A percentile compares a stretch with the other conserved stretches of the same genome.
Evolutionary conservation across 1,140 invertebrate species (phyloP).

Genomic region (Bilobella aurantiaca): DNA sequence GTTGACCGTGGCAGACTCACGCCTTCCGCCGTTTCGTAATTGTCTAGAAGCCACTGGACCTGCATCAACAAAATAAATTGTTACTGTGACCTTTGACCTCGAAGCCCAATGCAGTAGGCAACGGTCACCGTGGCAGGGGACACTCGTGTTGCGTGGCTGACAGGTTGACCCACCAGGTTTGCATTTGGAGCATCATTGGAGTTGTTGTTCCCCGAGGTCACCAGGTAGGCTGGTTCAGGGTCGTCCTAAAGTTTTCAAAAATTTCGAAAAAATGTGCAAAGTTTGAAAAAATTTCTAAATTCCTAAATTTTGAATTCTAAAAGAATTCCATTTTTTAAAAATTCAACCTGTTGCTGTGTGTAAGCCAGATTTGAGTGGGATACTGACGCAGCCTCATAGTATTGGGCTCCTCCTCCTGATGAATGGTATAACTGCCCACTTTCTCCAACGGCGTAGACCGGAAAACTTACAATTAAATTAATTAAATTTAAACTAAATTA

Average conservation of each 20-base stretch:
- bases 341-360: background rate
- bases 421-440: background rate
- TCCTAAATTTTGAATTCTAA: too few species aligned
- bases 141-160: background rate
- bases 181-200: background rate
- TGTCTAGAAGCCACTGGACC: constrained; percentile 95
- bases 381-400: background rate
- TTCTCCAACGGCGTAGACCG: background rate
- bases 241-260: background rate
- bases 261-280: too few species aligned
- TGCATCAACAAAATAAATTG: constrained; percentile 39
- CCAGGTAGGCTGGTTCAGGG: background rate
- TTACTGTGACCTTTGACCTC: background rate
- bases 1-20: constrained; percentile 92
- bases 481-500: too few species aligned
- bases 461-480: too few species aligned
- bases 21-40: constrained; percentile 96
- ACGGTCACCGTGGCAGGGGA: background rate
- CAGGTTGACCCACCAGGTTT: background rate
- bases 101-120: too few species aligned
- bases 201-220: background rate
- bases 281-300: too few species aligned
- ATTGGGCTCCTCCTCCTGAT: background rate
- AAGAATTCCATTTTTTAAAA: background rate
- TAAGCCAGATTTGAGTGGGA: background rate